Evolutionary conservation across 2,113 vertebrate species (phyloP), one percentile per base, ranked within the genome.

Genomic region (Lichenostomus cassidix): DNA sequence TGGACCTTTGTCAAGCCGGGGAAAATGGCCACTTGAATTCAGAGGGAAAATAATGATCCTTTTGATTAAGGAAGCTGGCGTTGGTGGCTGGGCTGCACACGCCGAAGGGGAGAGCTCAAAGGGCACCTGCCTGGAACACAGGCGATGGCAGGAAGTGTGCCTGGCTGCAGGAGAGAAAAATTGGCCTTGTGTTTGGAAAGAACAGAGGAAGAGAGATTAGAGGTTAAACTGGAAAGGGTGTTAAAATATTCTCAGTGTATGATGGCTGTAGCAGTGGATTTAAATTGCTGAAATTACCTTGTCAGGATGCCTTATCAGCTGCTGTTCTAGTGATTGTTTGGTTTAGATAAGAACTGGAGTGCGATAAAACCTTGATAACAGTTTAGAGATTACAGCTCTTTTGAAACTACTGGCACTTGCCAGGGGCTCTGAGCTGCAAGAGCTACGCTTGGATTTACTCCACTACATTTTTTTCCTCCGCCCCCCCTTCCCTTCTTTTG

Each of bases 301-400:
- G 97, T 96, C 93, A 92, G 95, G 92, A 92, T 94, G 74, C 76
- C 97, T 98, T 98, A 98, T 98, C 98, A 94, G 95, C 96, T 97
- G 96, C 97, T 97, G 97, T 96, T 97, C 97, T 97, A 97, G 97
- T 91, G 97, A 98, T 97, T 98, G 97, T 98, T 98, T 98, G 96
- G 94, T 96, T 98, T 97, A 97, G 98, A 98, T 98, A 98, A 98
- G 97, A 63, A 55, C 90, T 97, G 10, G 64, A 97, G 96, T 91
- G 95, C 3, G 97, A 98, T 98, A 98, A 98, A 96, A 85, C 91
- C 88, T 91, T 86, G 97, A 98, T 98, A 98, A 97, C 75, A 86
- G 96, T 96, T 91, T 80, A 89, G 87, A 94, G 96, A 97, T 97
- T 97, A 96, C 93, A 95, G 96, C 73, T 94, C 93, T 97, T 96